Conservation (phyloP, 2,888 invertebrate species). For the Chaetogeoica ovagalla region DNA sequence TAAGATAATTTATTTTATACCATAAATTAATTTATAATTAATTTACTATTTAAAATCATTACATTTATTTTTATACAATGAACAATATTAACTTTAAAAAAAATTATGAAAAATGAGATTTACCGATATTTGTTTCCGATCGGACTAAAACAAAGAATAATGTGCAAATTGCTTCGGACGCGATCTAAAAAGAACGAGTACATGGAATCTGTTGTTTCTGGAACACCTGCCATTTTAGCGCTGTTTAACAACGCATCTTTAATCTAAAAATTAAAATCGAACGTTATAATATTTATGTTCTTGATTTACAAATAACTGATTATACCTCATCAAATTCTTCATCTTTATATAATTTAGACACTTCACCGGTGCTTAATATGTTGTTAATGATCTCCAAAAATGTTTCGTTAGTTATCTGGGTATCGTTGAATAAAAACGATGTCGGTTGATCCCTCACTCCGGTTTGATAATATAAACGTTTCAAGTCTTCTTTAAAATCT, state of each 20-base stretch:
- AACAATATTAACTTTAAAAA: too few relatives aligned
- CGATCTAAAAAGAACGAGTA: conserved; percentile 78
- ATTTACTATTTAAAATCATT: too few relatives aligned
- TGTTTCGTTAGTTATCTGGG: conserved; percentile 79
- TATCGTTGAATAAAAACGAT: conserved; percentile 83
- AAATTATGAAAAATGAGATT: neutral
- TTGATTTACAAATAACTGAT: neutral
- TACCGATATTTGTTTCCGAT: conserved; percentile 64
- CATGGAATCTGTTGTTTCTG: conserved; percentile 70
- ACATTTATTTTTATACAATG: too few relatives aligned
- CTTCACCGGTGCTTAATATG: conserved; percentile 83
- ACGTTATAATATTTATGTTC: neutral
- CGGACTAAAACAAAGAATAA: conserved; percentile 85
- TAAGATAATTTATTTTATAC: too few relatives aligned
- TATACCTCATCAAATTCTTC: conserved; percentile 86
- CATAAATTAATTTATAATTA: too few relatives aligned
- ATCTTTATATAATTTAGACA: conserved; percentile 81
- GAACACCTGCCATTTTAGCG: conserved; percentile 64
- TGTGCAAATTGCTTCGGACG: conserved; percentile 75
- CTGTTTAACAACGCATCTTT: conserved; percentile 66
- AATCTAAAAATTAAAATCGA: conserved; percentile 61
- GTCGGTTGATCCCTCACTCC: conserved; percentile 77
- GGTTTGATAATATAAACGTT: conserved; percentile 70
- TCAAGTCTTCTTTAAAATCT: conserved; percentile 83
- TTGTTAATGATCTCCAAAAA: conserved; percentile 89